phyloP scores from a whole-genome alignment of 2,113 vertebrate genomes.

The Illadopsis cleaveri region DNA sequence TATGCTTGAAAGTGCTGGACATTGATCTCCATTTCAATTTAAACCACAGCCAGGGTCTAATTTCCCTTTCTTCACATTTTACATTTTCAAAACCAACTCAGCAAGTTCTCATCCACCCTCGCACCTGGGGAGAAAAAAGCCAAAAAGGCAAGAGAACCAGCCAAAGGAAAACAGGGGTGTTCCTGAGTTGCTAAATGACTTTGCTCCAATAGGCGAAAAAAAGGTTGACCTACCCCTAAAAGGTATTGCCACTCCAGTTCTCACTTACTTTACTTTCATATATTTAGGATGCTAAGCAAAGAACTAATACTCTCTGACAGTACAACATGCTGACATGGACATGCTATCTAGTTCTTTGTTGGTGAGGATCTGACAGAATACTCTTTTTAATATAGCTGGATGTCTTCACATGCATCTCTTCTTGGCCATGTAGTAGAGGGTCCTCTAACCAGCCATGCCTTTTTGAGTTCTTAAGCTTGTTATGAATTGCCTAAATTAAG shows the following conservation, averaged over 20 bases:
- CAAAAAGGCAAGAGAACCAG: slow-evolving; percentile 9
- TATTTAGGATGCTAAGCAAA: background rate
- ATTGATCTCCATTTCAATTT: slow-evolving; percentile 62
- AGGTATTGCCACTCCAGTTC: background rate
- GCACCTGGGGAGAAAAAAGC: slow-evolving; percentile 54
- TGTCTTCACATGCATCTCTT: background rate
- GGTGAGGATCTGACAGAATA: background rate
- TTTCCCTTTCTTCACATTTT: slow-evolving; percentile 72
- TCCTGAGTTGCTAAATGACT: background rate
- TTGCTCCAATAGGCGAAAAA: background rate
- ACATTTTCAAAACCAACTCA: slow-evolving; percentile 56
- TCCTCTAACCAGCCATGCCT: background rate
- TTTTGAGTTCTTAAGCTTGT: background rate
- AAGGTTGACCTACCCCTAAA: background rate
- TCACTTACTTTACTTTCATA: background rate
- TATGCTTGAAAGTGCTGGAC: slow-evolving; percentile 12
- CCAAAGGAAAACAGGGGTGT: background rate
- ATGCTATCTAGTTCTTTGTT: background rate
- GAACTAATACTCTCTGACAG: background rate
- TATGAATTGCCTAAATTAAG: background rate
- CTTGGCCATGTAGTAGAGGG: rapidly evolving
- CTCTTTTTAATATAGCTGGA: background rate
- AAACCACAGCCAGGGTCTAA: slow-evolving; percentile 55
- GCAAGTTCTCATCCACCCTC: slow-evolving; percentile 62
- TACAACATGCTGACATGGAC: background rate